Base-by-base conservation (phyloP, 2,888 invertebrate genomes). In the Lymantria monacha region DNA sequence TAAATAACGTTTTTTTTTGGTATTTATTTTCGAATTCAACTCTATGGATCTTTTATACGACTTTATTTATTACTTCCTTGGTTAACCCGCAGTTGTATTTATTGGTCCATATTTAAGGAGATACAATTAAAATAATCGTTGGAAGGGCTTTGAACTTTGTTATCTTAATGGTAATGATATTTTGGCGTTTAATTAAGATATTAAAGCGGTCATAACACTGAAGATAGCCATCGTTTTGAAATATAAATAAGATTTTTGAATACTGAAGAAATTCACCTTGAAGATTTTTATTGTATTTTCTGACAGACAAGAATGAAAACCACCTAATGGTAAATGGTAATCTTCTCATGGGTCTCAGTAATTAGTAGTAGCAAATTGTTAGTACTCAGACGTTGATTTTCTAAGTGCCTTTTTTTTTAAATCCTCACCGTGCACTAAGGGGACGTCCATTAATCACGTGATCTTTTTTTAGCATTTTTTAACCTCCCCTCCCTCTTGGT, bases 11-110 rank as follows among this genome's bases (percentile, higher is more conserved):
- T 12, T 49, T 44, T 49, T 53, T n/a, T n/a, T n/a, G n/a, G 38
- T 38, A 55, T 61, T 61, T 63, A 51, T 61, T 61, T 63, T 42
- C n/a, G 22, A 46, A 44, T 49, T 46, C 15, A 53, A 46, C 40
- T 44, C 15, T 43, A 30, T 40, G 44, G 46, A n/a, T 53, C 37
- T 48, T 51, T 60, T 65, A 48, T 43, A 36, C 33, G 36, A 36
- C 30, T 44, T 55, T 55, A 67, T 67, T 68, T 67, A 67, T 68
- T 46, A 49, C 55, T 57, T 60, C 69, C 63, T 12, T 40, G 47
- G 42, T 47, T 46, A 47, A 57, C 60, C 60, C 45, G 55, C 53
- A 48, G 66, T 31, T 46, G 38, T 48, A 50, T 50, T 48, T 53
- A 52, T 53, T 46, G 44, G 1, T 15, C 49, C 51, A 44, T 44